phyloP scores from a whole-genome alignment of 2,797 vertebrate genomes.

The Lagorchestes hirsutus region DNA sequence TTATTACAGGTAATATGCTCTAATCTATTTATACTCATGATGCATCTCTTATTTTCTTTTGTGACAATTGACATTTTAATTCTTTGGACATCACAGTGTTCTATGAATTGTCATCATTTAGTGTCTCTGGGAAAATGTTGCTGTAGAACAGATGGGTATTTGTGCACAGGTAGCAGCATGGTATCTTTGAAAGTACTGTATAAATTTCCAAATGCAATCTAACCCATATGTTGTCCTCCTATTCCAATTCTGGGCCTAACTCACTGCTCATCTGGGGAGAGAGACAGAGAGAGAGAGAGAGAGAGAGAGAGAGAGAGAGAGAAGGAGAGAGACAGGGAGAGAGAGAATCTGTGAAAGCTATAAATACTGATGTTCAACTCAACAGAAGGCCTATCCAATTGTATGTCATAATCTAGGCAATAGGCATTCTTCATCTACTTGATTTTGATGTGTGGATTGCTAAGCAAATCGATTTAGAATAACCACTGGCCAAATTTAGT shows the following conservation, averaged over 20 bases:
- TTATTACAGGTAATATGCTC: not conserved
- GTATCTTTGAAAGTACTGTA: not conserved
- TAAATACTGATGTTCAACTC: not conserved
- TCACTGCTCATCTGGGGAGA: not conserved
- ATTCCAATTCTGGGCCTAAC: not conserved
- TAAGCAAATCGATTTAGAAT: not conserved
- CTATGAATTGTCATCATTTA: not conserved
- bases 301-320: too few relatives aligned
- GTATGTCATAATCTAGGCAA: not conserved
- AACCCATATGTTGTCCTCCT: not conserved
- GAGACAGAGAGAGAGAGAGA: too few relatives aligned
- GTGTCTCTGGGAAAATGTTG: not conserved
- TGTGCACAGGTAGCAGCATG: not conserved
- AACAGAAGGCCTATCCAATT: not conserved
- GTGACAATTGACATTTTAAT: not conserved
- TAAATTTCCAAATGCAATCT: not conserved
- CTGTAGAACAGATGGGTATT: not conserved
- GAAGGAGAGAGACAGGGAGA: too few relatives aligned
- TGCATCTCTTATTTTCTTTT: not conserved
- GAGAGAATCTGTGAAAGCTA: not conserved
- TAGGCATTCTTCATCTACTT: not conserved
- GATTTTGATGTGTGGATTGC: not conserved
- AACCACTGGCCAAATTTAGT: not conserved
- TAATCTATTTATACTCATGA: not conserved
- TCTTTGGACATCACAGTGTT: not conserved